These are phyloP conservation scores for Microcebus murinus DNA, from an alignment of 2,113 vertebrate genomes.

Conservation along the genomic window DNA sequence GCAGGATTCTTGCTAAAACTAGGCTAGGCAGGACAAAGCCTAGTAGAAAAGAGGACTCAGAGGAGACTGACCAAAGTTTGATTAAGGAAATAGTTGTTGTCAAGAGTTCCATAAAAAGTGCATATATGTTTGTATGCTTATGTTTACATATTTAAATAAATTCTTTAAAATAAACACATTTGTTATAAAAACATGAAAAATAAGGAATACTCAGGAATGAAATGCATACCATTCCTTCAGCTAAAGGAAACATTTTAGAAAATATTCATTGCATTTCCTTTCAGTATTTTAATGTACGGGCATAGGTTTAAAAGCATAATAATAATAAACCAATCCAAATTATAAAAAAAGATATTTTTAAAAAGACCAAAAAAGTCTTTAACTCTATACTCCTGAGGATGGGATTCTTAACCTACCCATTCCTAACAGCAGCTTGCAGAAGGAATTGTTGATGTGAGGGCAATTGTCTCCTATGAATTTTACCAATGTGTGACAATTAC, in stretches of 20 bases:
- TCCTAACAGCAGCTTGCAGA: background rate
- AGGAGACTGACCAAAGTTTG: background rate
- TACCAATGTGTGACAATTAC: conserved; percentile 70
- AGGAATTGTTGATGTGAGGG: conserved; percentile 61
- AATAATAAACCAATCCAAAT: background rate
- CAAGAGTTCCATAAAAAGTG: background rate
- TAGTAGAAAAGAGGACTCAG: background rate
- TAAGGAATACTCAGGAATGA: background rate
- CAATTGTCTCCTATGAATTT: conserved; percentile 73
- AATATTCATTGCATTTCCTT: background rate
- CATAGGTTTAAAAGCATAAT: background rate
- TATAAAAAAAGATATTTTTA: background rate
- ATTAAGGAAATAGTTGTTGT: background rate
- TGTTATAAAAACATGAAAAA: background rate
- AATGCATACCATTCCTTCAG: background rate
- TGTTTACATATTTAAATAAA: background rate
- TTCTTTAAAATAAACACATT: background rate
- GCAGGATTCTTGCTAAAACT: background rate
- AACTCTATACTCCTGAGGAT: conserved; percentile 16
- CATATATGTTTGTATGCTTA: background rate
- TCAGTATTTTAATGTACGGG: background rate
- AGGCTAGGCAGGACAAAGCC: fast-evolving
- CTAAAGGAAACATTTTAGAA: background rate
- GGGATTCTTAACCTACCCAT: background rate
- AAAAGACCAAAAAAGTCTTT: background rate